Base-by-base conservation (phyloP, 2,113 vertebrate genomes). In the Danionella cerebrum region DNA sequence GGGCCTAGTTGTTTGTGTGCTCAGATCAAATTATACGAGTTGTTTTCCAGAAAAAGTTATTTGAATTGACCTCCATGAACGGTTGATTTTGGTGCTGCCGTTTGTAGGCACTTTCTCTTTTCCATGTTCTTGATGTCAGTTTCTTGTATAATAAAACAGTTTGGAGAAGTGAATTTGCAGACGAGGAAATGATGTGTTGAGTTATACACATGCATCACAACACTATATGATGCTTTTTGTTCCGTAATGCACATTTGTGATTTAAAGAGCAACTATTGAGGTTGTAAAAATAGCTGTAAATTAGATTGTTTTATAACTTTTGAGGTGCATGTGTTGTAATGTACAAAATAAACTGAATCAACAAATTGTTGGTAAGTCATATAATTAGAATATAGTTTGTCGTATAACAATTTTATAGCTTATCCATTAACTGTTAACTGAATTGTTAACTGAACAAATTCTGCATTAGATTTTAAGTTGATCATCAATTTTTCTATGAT, bases 281-380 rank as follows among this genome's bases (percentile, higher is more conserved):
- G 11, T 6, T 4, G 11, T 41, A 69, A 42, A 19, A 51, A 69
- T 57, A 62, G 67, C 54, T 72, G 64, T 72, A 60, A 67, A 72
- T 72, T 59, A 57, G 47, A 58, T 19, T 14, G 27, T 70, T 71
- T 75, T 77, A 55, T 77, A 67, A 70, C 51, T 65, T 68, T 68
- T 71, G 33, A 68, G 59, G 64, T 67, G 68, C 57, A 67, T 66
- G 67, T 76, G 65, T 72, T 36, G 59, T 72, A 69, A 60, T 69
- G 53, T 47, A 67, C 31, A 48, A 73, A 76, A 71, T 71, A 70
- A 54, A 47, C 0, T 1, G 24, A 3, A 18, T 58, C 3, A 7
- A 31, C 13, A 5, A 22, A 16, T 21, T 16, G 14, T 47, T 14
- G 1, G 12, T 19, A 31, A 6, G 4, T 44, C 57, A 4, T 5